Conservation (phyloP, 2,113 vertebrate species). For the Limanda limanda region DNA sequence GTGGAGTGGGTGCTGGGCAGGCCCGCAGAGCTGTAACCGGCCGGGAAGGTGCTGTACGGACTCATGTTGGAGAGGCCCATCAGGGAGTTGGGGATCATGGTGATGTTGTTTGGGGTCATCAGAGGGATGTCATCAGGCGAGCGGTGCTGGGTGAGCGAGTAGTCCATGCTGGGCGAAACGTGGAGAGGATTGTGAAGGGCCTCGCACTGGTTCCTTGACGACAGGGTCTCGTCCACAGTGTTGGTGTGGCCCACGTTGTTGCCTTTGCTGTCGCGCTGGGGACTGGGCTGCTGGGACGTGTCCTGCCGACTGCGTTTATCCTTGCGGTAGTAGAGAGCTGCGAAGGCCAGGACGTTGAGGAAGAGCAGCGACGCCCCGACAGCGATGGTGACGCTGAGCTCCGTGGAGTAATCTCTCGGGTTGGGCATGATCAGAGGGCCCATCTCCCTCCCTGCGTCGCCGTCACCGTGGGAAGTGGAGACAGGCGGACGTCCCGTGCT, state of each 20-base stretch:
- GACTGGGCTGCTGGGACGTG: conserved; percentile 90
- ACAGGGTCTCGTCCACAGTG: conserved; percentile 89
- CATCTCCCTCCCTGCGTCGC: conserved; percentile 85
- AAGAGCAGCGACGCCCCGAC: conserved; percentile 97
- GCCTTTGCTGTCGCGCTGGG: conserved; percentile 85
- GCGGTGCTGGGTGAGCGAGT: conserved; percentile 92
- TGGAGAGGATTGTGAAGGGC: conserved; percentile 88
- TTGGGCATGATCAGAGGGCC: conserved; percentile 94
- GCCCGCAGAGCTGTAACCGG: conserved; percentile 94
- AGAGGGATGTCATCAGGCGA: conserved; percentile 97
- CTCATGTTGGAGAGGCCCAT: conserved; percentile 97
- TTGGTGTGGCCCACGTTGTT: conserved; percentile 86
- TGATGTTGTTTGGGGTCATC: conserved; percentile 94
- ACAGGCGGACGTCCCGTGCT: conserved; percentile 89
- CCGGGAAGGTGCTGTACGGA: conserved; percentile 96
- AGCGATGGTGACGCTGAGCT: conserved; percentile 97
- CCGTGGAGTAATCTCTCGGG: conserved; percentile 97
- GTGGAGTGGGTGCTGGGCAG: conserved; percentile 98
- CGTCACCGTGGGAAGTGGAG: conserved; percentile 87
- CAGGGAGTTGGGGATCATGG: conserved; percentile 98
- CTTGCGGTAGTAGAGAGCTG: conserved; percentile 98
- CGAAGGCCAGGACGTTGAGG: conserved; percentile 97
- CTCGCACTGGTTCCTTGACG: conserved; percentile 89
- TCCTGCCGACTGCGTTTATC: conserved; percentile 91
- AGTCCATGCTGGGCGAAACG: conserved; percentile 90